These are phyloP conservation scores for Puma concolor DNA, from an alignment of 2,113 vertebrate species.

Conservation along the genomic window DNA sequence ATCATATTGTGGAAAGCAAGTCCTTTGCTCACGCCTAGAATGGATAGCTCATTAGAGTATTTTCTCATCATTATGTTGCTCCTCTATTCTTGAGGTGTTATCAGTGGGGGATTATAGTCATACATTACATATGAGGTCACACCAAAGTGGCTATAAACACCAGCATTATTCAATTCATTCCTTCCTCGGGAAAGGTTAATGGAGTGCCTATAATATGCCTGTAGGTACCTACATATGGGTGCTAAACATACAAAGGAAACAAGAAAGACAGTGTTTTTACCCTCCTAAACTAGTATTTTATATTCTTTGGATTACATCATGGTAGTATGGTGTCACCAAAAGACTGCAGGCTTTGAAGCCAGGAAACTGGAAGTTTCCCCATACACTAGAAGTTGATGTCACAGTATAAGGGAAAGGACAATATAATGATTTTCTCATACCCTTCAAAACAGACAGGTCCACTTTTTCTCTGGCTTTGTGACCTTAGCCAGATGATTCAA, in stretches of 20 bases:
- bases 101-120: neutral
- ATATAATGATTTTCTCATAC: neutral
- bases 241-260: neutral
- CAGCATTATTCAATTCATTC: neutral
- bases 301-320: neutral
- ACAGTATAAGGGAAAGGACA: neutral
- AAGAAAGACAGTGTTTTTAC: neutral
- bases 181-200: neutral
- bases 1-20: neutral
- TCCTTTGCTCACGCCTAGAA: neutral
- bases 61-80: neutral
- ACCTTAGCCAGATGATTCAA: neutral
- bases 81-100: neutral
- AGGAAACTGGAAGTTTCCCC: neutral
- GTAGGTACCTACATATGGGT: neutral
- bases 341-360: neutral
- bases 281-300: neutral
- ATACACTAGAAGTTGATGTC: neutral
- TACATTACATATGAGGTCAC: neutral
- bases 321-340: neutral
- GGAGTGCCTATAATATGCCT: neutral
- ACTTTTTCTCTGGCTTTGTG: neutral
- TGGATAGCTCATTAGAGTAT: neutral
- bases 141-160: rapidly evolving
- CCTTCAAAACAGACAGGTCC: neutral